Percentiles rank a stretch among this genome's conserved stretches.
These are phyloP conservation scores for Chelon labrosus DNA, from an alignment of 2,797 vertebrate genomes.

Conservation along the genomic window DNA sequence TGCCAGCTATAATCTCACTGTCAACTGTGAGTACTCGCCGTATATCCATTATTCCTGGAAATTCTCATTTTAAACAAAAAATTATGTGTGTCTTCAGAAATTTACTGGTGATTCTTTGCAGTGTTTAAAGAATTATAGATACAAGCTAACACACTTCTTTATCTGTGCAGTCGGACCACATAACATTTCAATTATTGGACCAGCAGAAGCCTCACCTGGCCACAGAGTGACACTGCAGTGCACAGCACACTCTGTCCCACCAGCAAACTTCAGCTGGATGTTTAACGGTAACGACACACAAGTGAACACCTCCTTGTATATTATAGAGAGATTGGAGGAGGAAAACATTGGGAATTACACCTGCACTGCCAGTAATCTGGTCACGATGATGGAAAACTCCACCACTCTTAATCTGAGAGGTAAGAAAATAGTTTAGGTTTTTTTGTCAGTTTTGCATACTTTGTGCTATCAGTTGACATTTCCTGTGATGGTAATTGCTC, in stretches of 20 bases:
- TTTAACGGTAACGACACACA: constrained; percentile 64
- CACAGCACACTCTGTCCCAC: constrained; percentile 60
- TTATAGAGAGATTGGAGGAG: constrained; percentile 57
- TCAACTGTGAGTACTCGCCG: constrained; percentile 76
- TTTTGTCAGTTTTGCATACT: neutral
- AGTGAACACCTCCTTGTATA: constrained; percentile 50
- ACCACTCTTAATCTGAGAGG: constrained; percentile 68
- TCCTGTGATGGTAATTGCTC: neutral
- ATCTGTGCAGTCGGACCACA: constrained; percentile 72
- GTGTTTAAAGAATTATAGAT: neutral
- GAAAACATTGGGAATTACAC: constrained; percentile 72
- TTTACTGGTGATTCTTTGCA: neutral
- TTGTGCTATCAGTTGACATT: neutral
- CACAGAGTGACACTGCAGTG: constrained; percentile 65
- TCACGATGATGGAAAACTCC: constrained; percentile 67
- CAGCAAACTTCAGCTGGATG: constrained; percentile 73
- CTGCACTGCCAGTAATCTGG: constrained; percentile 71
- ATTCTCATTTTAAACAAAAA: neutral
- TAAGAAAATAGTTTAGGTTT: constrained; percentile 27
- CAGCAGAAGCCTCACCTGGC: constrained; percentile 31
- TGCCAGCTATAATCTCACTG: constrained; percentile 51
- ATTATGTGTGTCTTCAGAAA: neutral
- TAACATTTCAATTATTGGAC: constrained; percentile 59
- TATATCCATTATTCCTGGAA: neutral
- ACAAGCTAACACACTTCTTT: neutral